These are phyloP conservation scores for Sebastes kiyomatsui DNA, from an alignment of 2,797 vertebrate genomes.

Conservation along the genomic window DNA sequence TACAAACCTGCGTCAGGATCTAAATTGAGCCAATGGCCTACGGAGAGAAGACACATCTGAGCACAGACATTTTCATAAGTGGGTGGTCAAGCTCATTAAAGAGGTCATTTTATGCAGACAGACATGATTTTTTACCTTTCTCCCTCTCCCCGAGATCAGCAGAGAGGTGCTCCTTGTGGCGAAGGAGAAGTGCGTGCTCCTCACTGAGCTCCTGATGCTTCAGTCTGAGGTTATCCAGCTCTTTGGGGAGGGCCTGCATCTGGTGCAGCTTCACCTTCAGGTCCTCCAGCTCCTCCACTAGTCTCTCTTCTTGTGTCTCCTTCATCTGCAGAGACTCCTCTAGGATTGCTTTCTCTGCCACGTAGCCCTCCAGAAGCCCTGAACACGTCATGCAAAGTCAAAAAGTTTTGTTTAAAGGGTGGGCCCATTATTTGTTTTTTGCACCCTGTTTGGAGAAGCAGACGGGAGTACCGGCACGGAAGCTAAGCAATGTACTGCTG, in stretches of 20 bases:
- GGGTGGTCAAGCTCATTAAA: slow-evolving; percentile 29
- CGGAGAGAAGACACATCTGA: slow-evolving; percentile 76
- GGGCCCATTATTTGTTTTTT: not conserved
- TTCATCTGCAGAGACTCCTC: slow-evolving; percentile 89
- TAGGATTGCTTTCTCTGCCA: slow-evolving; percentile 87
- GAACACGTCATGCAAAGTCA: not conserved
- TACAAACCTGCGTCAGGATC: slow-evolving; percentile 83
- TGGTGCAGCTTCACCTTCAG: slow-evolving; percentile 82
- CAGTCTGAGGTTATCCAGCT: slow-evolving; percentile 84
- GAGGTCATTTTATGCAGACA: slow-evolving; percentile 8
- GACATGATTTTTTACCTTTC: slow-evolving; percentile 74
- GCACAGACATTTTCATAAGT: slow-evolving; percentile 61
- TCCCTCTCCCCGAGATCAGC: slow-evolving; percentile 82
- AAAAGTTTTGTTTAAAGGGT: not conserved
- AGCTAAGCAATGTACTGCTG: too few species aligned
- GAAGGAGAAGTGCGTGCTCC: slow-evolving; percentile 76
- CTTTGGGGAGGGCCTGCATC: slow-evolving; percentile 78
- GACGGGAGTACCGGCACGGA: too few species aligned
- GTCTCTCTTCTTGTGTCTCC: slow-evolving; percentile 85
- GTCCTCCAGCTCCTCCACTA: slow-evolving; percentile 88
- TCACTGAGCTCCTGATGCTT: slow-evolving; percentile 86
- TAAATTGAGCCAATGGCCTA: slow-evolving; percentile 78
- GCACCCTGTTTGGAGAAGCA: not conserved
- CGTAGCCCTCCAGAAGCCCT: slow-evolving; percentile 92
- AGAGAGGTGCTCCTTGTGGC: slow-evolving; percentile 81